Evolutionary conservation across 2,888 invertebrate genomes (phyloP).

Genomic region (Nephrotoma appendiculata): DNA sequence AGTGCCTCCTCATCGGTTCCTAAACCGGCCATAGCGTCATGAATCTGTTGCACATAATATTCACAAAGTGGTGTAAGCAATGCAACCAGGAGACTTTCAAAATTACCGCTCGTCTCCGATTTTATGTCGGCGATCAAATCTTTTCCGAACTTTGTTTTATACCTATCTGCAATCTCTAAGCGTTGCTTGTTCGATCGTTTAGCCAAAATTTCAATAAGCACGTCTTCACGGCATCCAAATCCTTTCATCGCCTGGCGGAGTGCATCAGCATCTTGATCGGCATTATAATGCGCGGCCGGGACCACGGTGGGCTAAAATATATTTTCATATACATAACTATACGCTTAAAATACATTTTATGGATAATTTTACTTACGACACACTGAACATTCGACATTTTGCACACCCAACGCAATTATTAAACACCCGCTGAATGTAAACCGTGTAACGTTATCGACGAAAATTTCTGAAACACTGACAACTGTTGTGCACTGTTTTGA

Average conservation of each 20-base stretch:
- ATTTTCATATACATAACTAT: too few species aligned
- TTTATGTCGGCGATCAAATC: slow-evolving; percentile 71
- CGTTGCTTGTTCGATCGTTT: slow-evolving; percentile 75
- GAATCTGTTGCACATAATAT: slow-evolving; percentile 69
- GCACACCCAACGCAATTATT: neutral
- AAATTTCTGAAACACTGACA: neutral
- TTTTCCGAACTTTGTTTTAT: slow-evolving; percentile 33
- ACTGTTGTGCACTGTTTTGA: neutral
- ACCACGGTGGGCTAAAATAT: neutral
- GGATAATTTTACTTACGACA: neutral
- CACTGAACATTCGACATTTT: neutral
- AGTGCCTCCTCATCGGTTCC: slow-evolving; percentile 76
- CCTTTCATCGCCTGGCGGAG: slow-evolving; percentile 85
- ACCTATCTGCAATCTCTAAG: slow-evolving; percentile 29
- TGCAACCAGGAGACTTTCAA: slow-evolving; percentile 68
- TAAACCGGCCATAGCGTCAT: slow-evolving; percentile 68
- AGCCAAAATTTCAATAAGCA: slow-evolving; percentile 72
- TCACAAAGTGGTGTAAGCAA: slow-evolving; percentile 74
- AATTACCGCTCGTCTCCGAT: slow-evolving; percentile 78
- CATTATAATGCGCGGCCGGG: neutral
- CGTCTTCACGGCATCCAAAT: slow-evolving; percentile 74
- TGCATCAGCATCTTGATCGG: neutral
- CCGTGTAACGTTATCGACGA: neutral
- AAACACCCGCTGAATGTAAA: neutral
- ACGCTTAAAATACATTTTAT: neutral